Conservation (phyloP, 2,888 invertebrate genomes). For the Metellina segmentata region DNA sequence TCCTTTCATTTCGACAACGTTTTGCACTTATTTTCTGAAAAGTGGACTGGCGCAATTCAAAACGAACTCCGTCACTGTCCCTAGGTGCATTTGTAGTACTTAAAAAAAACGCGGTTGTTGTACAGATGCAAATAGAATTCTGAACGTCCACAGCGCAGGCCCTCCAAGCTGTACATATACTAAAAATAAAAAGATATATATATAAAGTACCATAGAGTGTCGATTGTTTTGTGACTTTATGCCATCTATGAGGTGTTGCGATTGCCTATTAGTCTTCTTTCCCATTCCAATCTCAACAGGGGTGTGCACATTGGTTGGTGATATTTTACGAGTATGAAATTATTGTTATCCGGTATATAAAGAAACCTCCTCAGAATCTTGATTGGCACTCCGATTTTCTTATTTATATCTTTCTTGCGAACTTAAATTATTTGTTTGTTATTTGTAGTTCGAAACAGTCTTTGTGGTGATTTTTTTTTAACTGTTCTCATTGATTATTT, state of each 20-base stretch:
- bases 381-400: background rate
- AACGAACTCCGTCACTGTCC: constrained; percentile 68
- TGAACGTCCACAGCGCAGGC: constrained; percentile 75
- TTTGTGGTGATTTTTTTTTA: background rate
- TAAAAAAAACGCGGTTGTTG: constrained; percentile 56
- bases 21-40: constrained; percentile 63
- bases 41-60: constrained; percentile 45
- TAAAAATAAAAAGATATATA: constrained; percentile 49
- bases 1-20: constrained; percentile 26
- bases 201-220: constrained; percentile 69
- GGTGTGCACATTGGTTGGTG: constrained; percentile 41
- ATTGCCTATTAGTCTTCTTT: constrained; percentile 65
- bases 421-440: background rate
- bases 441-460: background rate
- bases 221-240: constrained; percentile 63
- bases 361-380: background rate
- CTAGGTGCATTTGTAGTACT: constrained; percentile 76
- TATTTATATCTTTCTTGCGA: background rate
- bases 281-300: constrained; percentile 48
- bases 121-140: constrained; percentile 73
- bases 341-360: background rate
- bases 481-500: background rate
- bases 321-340: background rate
- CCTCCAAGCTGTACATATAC: constrained; percentile 75
- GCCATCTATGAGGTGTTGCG: constrained; percentile 67